Percentiles rank a stretch among this genome's conserved stretches.
These are phyloP conservation scores for Hippocampus kuda DNA, from an alignment of 2,797 vertebrate genomes.

Conservation along the genomic window DNA sequence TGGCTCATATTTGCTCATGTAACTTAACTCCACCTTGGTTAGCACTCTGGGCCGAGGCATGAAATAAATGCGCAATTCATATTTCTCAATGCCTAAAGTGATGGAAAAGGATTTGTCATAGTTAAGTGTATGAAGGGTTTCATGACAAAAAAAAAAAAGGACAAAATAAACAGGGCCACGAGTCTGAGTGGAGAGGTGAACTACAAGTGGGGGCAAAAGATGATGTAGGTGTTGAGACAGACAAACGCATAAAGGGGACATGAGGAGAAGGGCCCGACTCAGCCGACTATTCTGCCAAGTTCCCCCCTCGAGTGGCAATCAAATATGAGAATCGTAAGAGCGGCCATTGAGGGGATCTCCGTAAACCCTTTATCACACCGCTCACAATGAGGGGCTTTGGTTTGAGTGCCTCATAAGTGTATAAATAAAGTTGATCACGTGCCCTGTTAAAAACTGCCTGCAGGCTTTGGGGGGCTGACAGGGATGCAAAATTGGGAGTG, in stretches of 20 bases:
- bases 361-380: slow-evolving; percentile 46
- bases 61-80: slow-evolving; percentile 28
- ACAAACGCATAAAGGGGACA: slow-evolving; percentile 34
- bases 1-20: slow-evolving; percentile 33
- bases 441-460: slow-evolving; percentile 59
- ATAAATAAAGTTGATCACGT: slow-evolving; percentile 73
- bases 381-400: slow-evolving; percentile 57
- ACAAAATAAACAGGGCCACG: background rate
- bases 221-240: slow-evolving; percentile 27
- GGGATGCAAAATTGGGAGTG: slow-evolving; percentile 55
- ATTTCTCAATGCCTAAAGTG: slow-evolving; percentile 12
- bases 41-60: slow-evolving; percentile 16
- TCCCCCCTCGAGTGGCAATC: slow-evolving; percentile 49
- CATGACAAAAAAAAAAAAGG: slow-evolving; percentile 10
- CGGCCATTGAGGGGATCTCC: slow-evolving; percentile 37
- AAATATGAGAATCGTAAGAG: slow-evolving; percentile 57
- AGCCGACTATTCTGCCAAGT: slow-evolving; percentile 27
- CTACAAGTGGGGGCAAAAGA: slow-evolving; percentile 13
- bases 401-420: slow-evolving; percentile 62
- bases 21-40: slow-evolving; percentile 42
- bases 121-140: slow-evolving; percentile 8
- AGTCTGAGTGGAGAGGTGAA: slow-evolving; percentile 1
- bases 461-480: slow-evolving; percentile 54
- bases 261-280: slow-evolving; percentile 31
- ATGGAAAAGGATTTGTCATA: background rate